Percentiles rank a stretch among this genome's conserved stretches.
phyloP scores from a whole-genome alignment of 2,797 vertebrate species.

The Eulemur albifrons region DNA sequence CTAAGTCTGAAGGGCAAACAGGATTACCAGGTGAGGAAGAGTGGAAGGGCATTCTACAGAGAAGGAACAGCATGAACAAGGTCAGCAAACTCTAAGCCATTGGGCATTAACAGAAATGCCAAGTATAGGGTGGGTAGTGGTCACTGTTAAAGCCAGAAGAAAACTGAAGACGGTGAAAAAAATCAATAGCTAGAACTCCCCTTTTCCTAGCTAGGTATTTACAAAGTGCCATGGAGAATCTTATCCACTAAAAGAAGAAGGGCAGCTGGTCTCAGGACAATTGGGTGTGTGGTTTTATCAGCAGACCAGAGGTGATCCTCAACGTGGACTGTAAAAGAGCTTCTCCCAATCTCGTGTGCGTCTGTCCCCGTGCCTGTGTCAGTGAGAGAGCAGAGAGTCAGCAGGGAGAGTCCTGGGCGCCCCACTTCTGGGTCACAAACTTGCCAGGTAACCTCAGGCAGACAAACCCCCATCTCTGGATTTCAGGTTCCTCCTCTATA shows the following conservation, averaged over 20 bases:
- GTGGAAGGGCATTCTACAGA: background rate
- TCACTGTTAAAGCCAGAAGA: background rate
- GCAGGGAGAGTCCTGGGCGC: background rate
- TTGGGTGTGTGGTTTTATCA: accelerated
- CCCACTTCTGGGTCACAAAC: background rate
- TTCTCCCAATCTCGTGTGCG: background rate
- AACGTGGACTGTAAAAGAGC: too few relatives aligned
- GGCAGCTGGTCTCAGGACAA: background rate
- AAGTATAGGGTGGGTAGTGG: background rate
- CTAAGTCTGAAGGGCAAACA: background rate
- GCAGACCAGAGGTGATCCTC: background rate
- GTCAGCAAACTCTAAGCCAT: background rate
- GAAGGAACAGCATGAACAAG: background rate
- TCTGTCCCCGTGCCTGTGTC: background rate
- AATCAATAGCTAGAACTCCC: background rate
- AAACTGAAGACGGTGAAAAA: background rate
- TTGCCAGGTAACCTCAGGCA: background rate
- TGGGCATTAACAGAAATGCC: background rate
- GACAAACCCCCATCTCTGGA: background rate
- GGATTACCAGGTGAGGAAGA: background rate
- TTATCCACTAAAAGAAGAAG: background rate
- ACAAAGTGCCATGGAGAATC: background rate
- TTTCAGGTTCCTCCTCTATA: background rate
- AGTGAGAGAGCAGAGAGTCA: accelerated
- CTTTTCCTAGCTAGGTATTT: background rate